A percentile compares a stretch with the other conserved stretches of the same genome.
phyloP scores from a whole-genome alignment of 2,888 invertebrate species.

The Leucophenga montana region DNA sequence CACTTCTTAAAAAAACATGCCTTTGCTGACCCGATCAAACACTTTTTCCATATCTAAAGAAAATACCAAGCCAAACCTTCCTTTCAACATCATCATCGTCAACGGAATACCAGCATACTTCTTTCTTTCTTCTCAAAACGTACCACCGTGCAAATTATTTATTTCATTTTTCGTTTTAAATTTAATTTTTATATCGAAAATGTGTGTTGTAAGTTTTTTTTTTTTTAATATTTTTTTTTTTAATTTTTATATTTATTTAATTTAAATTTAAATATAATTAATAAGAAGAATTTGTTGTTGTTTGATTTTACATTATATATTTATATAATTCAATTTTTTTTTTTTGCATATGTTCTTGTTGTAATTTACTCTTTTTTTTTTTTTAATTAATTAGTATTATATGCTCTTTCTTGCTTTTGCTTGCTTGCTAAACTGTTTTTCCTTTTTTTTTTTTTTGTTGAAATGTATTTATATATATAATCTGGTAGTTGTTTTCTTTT shows the following conservation, averaged over 20 bases:
- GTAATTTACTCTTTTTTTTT: slow-evolving; percentile 17
- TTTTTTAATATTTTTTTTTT: slow-evolving; percentile 60
- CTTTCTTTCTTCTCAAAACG: too few species aligned
- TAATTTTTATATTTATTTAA: slow-evolving; percentile 68
- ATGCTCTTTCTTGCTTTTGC: slow-evolving; percentile 18
- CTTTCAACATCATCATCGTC: too few species aligned
- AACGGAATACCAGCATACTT: too few species aligned
- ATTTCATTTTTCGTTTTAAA: slow-evolving; percentile 34
- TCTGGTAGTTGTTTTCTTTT: neutral
- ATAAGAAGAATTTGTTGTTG: slow-evolving; percentile 68
- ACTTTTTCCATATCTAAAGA: too few species aligned
- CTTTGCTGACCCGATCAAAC: too few species aligned
- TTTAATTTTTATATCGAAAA: slow-evolving; percentile 67
- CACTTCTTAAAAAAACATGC: too few species aligned
- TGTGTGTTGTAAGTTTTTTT: slow-evolving; percentile 53
- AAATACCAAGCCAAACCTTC: too few species aligned
- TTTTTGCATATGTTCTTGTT: slow-evolving; percentile 62
- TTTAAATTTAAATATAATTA: slow-evolving; percentile 70
- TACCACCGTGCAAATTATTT: too few species aligned
- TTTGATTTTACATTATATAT: slow-evolving; percentile 69
- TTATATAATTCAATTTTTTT: slow-evolving; percentile 67
- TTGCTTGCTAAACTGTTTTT: neutral
- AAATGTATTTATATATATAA: neutral
- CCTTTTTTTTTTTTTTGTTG: neutral
- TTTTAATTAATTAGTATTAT: slow-evolving; percentile 1